Percentiles rank a stretch among this genome's conserved stretches.
Evolutionary conservation across 1,140 invertebrate species (phyloP).

Genomic region (Micrasema longulum): DNA sequence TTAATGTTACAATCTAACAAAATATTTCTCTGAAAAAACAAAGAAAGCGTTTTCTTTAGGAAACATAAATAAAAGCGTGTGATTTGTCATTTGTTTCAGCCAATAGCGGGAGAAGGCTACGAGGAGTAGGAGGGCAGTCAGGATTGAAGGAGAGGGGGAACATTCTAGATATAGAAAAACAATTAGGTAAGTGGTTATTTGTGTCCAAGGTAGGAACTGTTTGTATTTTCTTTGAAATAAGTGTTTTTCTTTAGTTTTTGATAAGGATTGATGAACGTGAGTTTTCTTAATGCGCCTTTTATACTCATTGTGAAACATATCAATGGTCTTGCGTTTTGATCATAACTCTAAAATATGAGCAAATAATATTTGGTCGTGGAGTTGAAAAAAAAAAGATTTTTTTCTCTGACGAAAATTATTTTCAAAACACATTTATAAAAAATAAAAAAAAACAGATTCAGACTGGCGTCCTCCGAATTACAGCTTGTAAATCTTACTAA

Average conservation of each 20-base stretch:
- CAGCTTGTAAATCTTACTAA: no score
- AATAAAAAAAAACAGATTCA: no score
- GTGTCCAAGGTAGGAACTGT: slow-evolving; percentile 3
- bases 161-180: slow-evolving; percentile 11
- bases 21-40: no score
- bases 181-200: slow-evolving; percentile 32
- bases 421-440: no score
- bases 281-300: slow-evolving; percentile 3
- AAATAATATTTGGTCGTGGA: no score
- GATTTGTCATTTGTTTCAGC: slow-evolving; percentile 35
- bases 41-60: slow-evolving; percentile 7
- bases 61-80: slow-evolving; percentile 32
- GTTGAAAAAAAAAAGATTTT: no score
- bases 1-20: no score
- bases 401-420: no score
- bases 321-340: neutral
- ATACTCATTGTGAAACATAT: neutral
- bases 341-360: no score
- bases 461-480: no score
- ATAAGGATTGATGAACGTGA: neutral
- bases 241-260: slow-evolving; percentile 9
- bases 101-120: slow-evolving; percentile 4
- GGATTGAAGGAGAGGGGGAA: slow-evolving; percentile 2
- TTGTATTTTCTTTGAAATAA: neutral
- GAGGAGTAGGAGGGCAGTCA: slow-evolving; percentile 5